Evolutionary conservation across 2,113 vertebrate genomes (phyloP), one percentile per base, ranked within the genome.

Genomic region (Ptilorrhoa leucosticta): DNA sequence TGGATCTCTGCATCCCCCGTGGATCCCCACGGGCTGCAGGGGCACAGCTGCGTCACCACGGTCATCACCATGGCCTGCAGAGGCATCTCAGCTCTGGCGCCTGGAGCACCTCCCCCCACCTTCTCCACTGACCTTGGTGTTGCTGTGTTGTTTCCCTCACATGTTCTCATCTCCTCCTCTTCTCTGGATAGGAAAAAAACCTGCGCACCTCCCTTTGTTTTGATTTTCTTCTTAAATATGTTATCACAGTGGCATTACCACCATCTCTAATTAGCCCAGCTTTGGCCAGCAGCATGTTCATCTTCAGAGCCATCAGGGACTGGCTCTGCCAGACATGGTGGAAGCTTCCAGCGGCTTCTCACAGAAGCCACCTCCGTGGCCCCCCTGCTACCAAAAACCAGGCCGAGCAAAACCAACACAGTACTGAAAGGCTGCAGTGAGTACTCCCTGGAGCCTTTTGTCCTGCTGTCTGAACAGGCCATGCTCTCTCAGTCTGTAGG

Each of bases 41-140:
- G 33, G 21, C 9, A 57, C 33, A 57, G 33, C 33, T 35, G n/a
- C 56, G 5, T 24, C n/a, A 24, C 22, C 56, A 58, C 24, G 56
- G 56, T 11, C n/a, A 2, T 1, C 56, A 24, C n/a, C 56, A 58
- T 1, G 5, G 33, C 56, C n/a, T 35, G n/a, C 56, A 35, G n/a
- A 24, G n/a, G 56, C 11, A 16, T 5, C 22, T 58, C 1, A 1
- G n/a, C n/a, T 58, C n/a, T 1, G 3, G n/a, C 2, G 0, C 56
- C 22, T 58, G n/a, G n/a, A 58, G 15, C 56, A 35, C 15, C 10
- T 26, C 22, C 15, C n/a, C 14, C n/a, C n/a, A 35, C 56, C n/a
- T 58, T 35, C 56, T 58, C 15, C n/a, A 35, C 15, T 35, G 56
- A 24, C 56, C 22, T 35, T 58, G 56, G n/a, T 35, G 56, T 35